A percentile compares a stretch with the other conserved stretches of the same genome.
These are phyloP conservation scores for Phalanger gymnotis DNA, from an alignment of 2,797 vertebrate species.

Conservation along the genomic window DNA sequence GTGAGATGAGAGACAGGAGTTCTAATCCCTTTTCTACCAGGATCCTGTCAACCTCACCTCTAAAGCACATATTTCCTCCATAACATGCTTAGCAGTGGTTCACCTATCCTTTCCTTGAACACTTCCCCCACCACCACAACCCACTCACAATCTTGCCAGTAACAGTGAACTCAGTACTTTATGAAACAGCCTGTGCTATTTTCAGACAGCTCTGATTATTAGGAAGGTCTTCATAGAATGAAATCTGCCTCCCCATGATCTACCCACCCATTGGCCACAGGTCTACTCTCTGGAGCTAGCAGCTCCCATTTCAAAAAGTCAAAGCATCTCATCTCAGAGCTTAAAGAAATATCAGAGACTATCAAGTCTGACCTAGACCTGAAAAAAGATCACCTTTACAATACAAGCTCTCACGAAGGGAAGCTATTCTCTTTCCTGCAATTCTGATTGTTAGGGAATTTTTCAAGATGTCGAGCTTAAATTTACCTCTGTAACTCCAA, in stretches of 20 bases:
- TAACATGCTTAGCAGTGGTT: not conserved
- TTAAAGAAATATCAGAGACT: not conserved
- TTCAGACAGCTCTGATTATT: not conserved
- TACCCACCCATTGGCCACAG: not conserved
- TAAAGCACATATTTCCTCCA: not conserved
- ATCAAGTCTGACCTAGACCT: not conserved
- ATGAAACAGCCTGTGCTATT: not conserved
- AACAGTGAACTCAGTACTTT: not conserved
- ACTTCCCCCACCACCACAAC: not conserved
- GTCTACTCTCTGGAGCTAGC: not conserved
- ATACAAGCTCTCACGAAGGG: not conserved
- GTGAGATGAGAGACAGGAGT: not conserved
- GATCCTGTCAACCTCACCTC: not conserved
- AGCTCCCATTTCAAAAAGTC: not conserved
- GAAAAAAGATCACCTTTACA: not conserved
- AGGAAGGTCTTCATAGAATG: not conserved
- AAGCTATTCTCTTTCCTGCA: not conserved
- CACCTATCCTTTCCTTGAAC: not conserved
- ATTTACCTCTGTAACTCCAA: not conserved
- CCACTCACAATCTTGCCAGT: not conserved
- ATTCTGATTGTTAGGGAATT: not conserved
- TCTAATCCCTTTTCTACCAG: not conserved
- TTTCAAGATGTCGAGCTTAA: not conserved
- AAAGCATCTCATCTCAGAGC: not conserved
- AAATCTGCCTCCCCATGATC: not conserved